phyloP scores from a whole-genome alignment of 2,113 vertebrate genomes.

The Megaceryle maxima region DNA sequence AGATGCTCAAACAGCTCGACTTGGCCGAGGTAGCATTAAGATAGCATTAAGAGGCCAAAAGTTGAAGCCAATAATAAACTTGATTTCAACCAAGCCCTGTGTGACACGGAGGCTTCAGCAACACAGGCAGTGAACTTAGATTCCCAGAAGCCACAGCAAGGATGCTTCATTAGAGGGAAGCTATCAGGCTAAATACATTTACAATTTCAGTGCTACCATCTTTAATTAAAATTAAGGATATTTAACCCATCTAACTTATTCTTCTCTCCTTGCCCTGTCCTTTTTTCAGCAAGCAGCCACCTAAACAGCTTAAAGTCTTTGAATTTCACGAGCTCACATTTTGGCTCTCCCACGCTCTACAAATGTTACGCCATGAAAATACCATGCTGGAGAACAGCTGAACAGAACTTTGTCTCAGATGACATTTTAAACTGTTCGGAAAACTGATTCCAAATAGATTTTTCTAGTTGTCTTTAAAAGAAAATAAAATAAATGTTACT shows the following conservation, averaged over 20 bases:
- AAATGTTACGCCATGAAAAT: not conserved
- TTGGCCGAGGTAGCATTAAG: not conserved
- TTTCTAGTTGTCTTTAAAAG: not conserved
- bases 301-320: not conserved
- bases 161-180: not conserved
- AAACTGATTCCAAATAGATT: not conserved
- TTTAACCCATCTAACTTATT: not conserved
- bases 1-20: not conserved
- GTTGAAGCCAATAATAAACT: not conserved
- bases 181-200: not conserved
- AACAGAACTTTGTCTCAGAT: not conserved
- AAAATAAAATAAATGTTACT: not conserved
- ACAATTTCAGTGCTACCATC: not conserved
- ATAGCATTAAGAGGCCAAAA: not conserved
- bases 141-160: not conserved
- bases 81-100: not conserved
- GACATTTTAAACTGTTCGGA: conserved; percentile 20
- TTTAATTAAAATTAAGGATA: conserved; percentile 3
- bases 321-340: not conserved
- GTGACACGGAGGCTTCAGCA: not conserved
- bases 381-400: not conserved
- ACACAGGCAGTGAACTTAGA: not conserved
- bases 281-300: not conserved
- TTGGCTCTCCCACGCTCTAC: not conserved
- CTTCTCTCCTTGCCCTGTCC: not conserved